A percentile compares a stretch with the other conserved stretches of the same genome.
These are phyloP conservation scores for Bovichtus diacanthus DNA, from an alignment of 2,797 vertebrate genomes.

Conservation along the genomic window DNA sequence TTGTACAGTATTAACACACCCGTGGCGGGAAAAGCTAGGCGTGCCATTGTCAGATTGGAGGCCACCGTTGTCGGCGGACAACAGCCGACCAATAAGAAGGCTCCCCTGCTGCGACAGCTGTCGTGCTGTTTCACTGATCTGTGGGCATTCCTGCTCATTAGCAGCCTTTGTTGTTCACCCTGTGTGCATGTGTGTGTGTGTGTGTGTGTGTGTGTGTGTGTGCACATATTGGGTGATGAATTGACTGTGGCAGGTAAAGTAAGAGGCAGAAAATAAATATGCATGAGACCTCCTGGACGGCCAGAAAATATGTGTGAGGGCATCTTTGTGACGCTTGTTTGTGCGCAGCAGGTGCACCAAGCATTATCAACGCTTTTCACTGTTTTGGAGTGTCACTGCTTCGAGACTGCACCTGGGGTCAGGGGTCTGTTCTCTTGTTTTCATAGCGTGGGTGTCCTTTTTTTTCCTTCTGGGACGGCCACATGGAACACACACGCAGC, in stretches of 20 bases:
- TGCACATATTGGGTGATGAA: conserved; percentile 47
- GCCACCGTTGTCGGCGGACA: conserved; percentile 40
- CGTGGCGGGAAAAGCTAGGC: conserved; percentile 64
- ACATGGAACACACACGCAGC: not conserved
- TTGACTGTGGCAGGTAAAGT: conserved; percentile 70
- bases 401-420: conserved; percentile 58
- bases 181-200: conserved; percentile 16
- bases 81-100: conserved; percentile 62
- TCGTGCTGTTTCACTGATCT: conserved; percentile 68
- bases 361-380: not conserved
- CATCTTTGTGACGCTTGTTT: conserved; percentile 40
- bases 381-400: conserved; percentile 8
- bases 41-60: conserved; percentile 63
- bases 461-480: conserved; percentile 27
- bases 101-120: conserved; percentile 61
- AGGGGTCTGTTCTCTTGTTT: conserved; percentile 23
- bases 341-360: conserved; percentile 47
- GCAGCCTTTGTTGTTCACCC: conserved; percentile 55
- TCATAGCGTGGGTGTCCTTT: conserved; percentile 5
- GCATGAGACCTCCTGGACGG: conserved; percentile 42
- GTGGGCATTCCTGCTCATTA: conserved; percentile 75
- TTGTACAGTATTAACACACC: conserved; percentile 53
- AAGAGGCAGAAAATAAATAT: conserved; percentile 54
- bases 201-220: conserved; percentile 28
- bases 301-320: conserved; percentile 23